phyloP scores from a whole-genome alignment of 64 coral and sea anemone genomes.

The Cladopsammia gracilis region DNA sequence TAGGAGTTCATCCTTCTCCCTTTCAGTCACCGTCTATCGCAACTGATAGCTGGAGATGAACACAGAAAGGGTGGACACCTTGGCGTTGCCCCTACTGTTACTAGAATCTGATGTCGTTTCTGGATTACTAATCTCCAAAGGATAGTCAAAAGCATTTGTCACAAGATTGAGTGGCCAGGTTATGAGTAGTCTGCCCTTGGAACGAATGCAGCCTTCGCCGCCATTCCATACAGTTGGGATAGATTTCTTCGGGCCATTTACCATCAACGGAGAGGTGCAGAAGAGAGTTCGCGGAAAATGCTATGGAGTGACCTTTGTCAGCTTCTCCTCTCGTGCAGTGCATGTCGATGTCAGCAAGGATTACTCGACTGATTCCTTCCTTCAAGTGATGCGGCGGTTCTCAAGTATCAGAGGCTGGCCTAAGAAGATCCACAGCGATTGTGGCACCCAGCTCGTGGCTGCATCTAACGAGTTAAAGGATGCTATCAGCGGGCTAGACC shows the following conservation, averaged over 20 bases:
- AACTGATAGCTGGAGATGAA: slow-evolving; percentile 20
- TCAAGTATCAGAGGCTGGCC: slow-evolving; percentile 10
- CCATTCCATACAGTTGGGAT: slow-evolving; percentile 25
- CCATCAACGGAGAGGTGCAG: slow-evolving; percentile 42
- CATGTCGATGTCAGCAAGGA: slow-evolving; percentile 7
- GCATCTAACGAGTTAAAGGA: slow-evolving; percentile 39
- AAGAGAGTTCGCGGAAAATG: slow-evolving; percentile 49
- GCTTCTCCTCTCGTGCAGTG: slow-evolving; percentile 35
- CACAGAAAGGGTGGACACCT: slow-evolving; percentile 36
- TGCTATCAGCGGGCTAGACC: not conserved
- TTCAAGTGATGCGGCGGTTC: slow-evolving; percentile 28
- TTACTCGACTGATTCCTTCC: slow-evolving; percentile 7
- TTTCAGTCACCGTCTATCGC: slow-evolving; percentile 32
- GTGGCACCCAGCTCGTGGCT: slow-evolving; percentile 46
- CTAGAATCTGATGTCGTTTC: slow-evolving; percentile 23
- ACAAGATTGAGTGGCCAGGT: slow-evolving; percentile 17
- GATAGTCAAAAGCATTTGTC: too few relatives aligned
- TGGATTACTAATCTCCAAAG: slow-evolving; percentile 43
- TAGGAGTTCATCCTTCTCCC: slow-evolving; percentile 50
- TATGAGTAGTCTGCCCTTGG: slow-evolving; percentile 33
- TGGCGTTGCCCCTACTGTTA: slow-evolving; percentile 13
- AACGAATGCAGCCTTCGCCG: slow-evolving; percentile 42
- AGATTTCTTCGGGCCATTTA: slow-evolving; percentile 68
- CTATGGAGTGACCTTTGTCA: slow-evolving; percentile 33
- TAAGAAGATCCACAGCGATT: not conserved